Evolutionary conservation across 1,140 invertebrate genomes (phyloP), one percentile per base, ranked within the genome.

Genomic region (Stegodyphus dumicola): DNA sequence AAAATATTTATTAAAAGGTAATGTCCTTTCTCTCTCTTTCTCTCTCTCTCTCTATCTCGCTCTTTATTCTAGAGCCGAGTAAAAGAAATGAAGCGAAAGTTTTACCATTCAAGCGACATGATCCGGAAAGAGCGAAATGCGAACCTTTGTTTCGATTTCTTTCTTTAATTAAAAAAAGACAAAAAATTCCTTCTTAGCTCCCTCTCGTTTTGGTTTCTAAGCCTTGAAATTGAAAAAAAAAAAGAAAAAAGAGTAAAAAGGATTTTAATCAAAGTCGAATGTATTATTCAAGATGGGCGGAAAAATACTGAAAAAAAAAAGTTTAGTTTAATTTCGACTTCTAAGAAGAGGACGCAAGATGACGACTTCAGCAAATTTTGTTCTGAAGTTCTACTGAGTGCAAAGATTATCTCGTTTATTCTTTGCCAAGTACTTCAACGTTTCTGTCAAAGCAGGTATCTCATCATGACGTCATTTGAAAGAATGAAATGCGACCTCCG

Each of bases 81-180:
- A 60, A 60, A 60, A 60, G 15, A 60, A 60, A 60, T 10, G 56
- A 60, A 60, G 15, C 56, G 15, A 60, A 10, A 10, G 9, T 60
- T 9, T 60, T 60, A 60, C 56, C 56, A 60, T 60, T 60, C 56
- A 60, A 15, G 56, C 11, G 11, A n/a, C n/a, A 67, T 0, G 17
- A 15, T 67, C 17, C n/a, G 9, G 17, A 67, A 67, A 67, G 65
- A 5, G 15, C 9, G 15, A 15, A 11, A 11, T 15, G 9, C 56
- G 9, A 60, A 15, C 15, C 56, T 60, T 11, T 7, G 17, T 67
- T 67, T 67, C 51, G 64, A 64, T 76, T 76, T 53, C 5, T 49
- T 76, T 84, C 73, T 81, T 84, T 84, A 84, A 84, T 84, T 84
- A 84, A 76, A 84, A 84, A 84, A 67, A 60, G 56, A 60, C 56